A percentile compares a stretch with the other conserved stretches of the same genome.
Evolutionary conservation across 2,888 invertebrate species (phyloP).

Genomic region (Sarcophaga subvicina): DNA sequence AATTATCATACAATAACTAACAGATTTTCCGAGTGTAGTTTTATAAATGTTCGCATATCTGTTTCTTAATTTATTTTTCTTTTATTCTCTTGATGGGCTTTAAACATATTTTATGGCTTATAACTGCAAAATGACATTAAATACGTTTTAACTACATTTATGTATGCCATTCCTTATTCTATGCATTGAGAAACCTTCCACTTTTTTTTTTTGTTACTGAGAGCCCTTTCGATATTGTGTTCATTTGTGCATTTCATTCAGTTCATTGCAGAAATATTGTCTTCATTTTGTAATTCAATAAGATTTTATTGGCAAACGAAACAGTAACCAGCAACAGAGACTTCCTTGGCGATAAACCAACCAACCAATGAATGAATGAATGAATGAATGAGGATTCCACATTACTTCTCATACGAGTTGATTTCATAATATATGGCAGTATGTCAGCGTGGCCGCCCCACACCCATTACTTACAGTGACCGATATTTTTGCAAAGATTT

Average conservation of each 20-base stretch:
- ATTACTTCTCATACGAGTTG: constrained; percentile 57
- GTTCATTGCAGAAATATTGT: constrained; percentile 49
- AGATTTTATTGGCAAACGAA: constrained; percentile 75
- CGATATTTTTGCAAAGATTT: constrained; percentile 47
- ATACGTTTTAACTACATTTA: constrained; percentile 74
- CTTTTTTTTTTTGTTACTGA: background rate
- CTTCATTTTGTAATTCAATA: constrained; percentile 80
- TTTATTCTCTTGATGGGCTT: constrained; percentile 50
- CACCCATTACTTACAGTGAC: constrained; percentile 75
- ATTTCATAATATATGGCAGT: constrained; percentile 78
- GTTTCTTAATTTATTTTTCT: background rate
- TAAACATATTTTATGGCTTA: constrained; percentile 72
- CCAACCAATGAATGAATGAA: constrained; percentile 20
- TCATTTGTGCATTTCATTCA: background rate
- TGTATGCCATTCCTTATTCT: constrained; percentile 71
- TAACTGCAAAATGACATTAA: constrained; percentile 79
- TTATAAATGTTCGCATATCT: background rate
- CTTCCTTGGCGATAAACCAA: constrained; percentile 55
- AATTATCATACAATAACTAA: too few species aligned
- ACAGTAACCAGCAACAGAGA: background rate
- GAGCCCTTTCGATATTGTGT: background rate
- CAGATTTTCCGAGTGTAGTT: constrained; percentile 28
- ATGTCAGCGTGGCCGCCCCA: constrained; percentile 79
- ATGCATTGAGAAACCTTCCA: constrained; percentile 66
- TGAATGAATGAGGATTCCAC: constrained; percentile 74